Percentiles rank a stretch among this genome's conserved stretches.
Conservation (phyloP, 1,140 invertebrate species). For the Nebria ingens region DNA sequence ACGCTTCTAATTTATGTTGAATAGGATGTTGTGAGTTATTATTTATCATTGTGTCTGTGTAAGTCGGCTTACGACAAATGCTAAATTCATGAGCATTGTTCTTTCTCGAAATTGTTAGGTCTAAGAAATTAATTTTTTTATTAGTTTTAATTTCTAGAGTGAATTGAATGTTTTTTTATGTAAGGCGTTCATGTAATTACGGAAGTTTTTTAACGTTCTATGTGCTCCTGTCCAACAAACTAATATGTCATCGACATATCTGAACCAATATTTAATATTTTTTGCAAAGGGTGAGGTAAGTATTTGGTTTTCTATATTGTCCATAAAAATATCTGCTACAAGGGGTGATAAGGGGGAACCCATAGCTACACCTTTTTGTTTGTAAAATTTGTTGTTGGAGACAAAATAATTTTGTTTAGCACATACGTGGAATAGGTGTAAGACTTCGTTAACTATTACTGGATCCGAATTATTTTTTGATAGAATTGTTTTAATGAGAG, state of each 20-base stretch:
- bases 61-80: conserved; percentile 11
- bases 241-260: no score
- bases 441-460: no score
- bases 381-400: no score
- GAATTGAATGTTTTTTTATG: not conserved
- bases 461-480: no score
- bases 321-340: not conserved
- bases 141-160: conserved; percentile 10
- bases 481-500: no score
- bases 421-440: no score
- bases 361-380: no score
- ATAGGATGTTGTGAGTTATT: conserved; percentile 9
- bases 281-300: not conserved
- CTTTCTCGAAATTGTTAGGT: conserved; percentile 2
- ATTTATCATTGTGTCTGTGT: conserved; percentile 9
- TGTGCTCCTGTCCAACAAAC: not conserved
- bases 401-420: no score
- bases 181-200: not conserved
- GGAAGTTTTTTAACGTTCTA: not conserved
- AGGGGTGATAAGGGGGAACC: no score
- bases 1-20: conserved; percentile 6
- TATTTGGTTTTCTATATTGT: not conserved
- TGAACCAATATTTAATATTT: not conserved
- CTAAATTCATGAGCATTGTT: conserved; percentile 10
- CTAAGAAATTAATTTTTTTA: conserved; percentile 9